Percentiles rank a stretch among this genome's conserved stretches.
These are phyloP conservation scores for Silurus meridionalis DNA, from an alignment of 2,113 vertebrate genomes.

Conservation along the genomic window DNA sequence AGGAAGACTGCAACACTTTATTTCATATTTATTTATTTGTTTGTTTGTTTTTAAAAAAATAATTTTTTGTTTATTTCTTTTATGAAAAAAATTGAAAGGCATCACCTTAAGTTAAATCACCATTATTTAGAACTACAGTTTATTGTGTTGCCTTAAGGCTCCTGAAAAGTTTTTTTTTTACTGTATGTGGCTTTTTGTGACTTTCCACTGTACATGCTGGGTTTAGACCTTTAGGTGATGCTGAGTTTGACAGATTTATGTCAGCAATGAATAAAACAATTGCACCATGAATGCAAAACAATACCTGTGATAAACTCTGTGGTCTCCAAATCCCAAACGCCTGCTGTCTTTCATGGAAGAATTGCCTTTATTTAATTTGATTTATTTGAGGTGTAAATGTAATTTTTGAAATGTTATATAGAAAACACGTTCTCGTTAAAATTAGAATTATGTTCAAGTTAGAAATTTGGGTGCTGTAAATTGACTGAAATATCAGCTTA, in stretches of 20 bases:
- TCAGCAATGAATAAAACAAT: constrained; percentile 30
- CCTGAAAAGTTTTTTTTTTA: not conserved
- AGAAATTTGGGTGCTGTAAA: not conserved
- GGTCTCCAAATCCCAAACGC: not conserved
- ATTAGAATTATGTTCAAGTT: not conserved
- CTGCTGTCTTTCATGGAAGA: constrained; percentile 4
- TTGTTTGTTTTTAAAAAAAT: not conserved
- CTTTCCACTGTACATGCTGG: not conserved
- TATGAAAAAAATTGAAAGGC: not conserved
- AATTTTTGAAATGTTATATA: not conserved
- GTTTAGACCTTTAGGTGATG: not conserved
- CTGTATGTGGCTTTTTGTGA: not conserved
- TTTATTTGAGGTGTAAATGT: not conserved
- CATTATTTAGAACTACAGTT: not conserved
- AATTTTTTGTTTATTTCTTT: not conserved
- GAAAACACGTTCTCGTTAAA: not conserved
- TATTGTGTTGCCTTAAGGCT: not conserved
- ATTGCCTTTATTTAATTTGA: not conserved
- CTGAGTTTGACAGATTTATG: constrained; percentile 40
- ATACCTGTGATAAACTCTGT: constrained; percentile 8
- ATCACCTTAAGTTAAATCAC: not conserved
- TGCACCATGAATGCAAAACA: constrained; percentile 4
- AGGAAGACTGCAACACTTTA: constrained; percentile 9
- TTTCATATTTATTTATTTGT: not conserved
- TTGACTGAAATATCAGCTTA: not conserved